Evolutionary conservation across 1,140 invertebrate species (phyloP).

Genomic region (Panagrolaimus sp.): DNA sequence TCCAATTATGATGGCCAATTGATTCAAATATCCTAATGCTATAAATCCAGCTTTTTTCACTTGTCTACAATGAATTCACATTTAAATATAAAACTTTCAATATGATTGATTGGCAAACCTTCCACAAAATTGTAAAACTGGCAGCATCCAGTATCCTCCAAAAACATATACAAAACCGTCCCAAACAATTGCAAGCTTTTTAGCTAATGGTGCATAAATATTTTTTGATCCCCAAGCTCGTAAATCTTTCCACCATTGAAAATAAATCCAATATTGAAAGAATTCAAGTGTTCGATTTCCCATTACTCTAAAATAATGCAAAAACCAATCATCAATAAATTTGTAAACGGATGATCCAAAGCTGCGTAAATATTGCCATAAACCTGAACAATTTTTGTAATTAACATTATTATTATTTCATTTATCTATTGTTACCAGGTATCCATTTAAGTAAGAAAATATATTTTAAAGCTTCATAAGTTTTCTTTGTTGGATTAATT

Average conservation of each 20-base stretch:
- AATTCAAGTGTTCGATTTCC: neutral
- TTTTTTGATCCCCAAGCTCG: neutral
- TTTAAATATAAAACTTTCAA: constrained; percentile 8
- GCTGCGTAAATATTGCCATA: constrained; percentile 23
- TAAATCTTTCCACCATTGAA: constrained; percentile 30
- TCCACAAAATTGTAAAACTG: constrained; percentile 22
- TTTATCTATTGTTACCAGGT: constrained; percentile 16
- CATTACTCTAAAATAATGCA: constrained; percentile 14
- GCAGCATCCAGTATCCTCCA: constrained; percentile 48
- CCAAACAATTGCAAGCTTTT: constrained; percentile 25
- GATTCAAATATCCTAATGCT: constrained; percentile 10
- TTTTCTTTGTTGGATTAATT: constrained; percentile 12
- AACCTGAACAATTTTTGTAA: constrained; percentile 15
- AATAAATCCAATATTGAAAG: constrained; percentile 20
- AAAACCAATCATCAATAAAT: constrained; percentile 17
- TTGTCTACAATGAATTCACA: constrained; percentile 10
- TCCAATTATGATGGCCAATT: constrained; percentile 17
- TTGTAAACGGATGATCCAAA: constrained; percentile 10
- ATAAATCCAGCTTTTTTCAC: constrained; percentile 8
- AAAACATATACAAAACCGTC: constrained; percentile 46
- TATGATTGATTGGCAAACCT: constrained; percentile 18
- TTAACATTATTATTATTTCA: constrained; percentile 1
- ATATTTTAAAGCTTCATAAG: constrained; percentile 31
- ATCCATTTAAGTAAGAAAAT: constrained; percentile 33
- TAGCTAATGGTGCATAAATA: constrained; percentile 16